Evolutionary conservation across 2,797 vertebrate genomes (phyloP).

Genomic region (Ispidina picta): DNA sequence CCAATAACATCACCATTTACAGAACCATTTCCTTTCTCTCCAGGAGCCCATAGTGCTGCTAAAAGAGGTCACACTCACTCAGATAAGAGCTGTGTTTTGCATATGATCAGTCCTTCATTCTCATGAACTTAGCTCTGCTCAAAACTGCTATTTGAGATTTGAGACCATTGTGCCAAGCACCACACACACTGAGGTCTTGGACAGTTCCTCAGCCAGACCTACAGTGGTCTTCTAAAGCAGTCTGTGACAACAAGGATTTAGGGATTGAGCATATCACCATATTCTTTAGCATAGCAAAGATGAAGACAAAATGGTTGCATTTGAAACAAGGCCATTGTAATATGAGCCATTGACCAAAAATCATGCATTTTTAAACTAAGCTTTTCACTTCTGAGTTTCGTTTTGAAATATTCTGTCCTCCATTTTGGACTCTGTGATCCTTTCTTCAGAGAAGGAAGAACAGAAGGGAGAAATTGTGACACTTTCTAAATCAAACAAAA

Average conservation of each 20-base stretch:
- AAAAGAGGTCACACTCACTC: background rate
- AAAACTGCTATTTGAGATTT: background rate
- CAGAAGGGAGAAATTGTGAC: background rate
- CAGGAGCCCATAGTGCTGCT: background rate
- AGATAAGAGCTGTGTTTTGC: background rate
- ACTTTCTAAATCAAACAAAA: background rate
- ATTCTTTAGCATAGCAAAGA: background rate
- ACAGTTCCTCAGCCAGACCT: background rate
- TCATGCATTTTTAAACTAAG: background rate
- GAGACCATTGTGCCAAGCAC: accelerated
- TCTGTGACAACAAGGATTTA: background rate
- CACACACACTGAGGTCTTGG: background rate
- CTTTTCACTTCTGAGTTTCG: background rate
- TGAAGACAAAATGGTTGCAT: background rate
- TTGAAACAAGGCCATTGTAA: background rate
- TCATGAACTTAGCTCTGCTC: background rate
- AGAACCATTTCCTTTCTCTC: background rate
- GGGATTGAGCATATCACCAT: too few relatives aligned
- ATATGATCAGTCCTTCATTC: background rate
- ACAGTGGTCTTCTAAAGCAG: background rate
- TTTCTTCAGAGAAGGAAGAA: background rate
- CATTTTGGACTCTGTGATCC: background rate
- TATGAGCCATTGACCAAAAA: background rate
- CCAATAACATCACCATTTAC: accelerated
- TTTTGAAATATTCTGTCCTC: background rate